Percentiles rank a stretch among this genome's conserved stretches.
Evolutionary conservation across 2,888 invertebrate genomes (phyloP).

Genomic region (Conistra vaccinii): DNA sequence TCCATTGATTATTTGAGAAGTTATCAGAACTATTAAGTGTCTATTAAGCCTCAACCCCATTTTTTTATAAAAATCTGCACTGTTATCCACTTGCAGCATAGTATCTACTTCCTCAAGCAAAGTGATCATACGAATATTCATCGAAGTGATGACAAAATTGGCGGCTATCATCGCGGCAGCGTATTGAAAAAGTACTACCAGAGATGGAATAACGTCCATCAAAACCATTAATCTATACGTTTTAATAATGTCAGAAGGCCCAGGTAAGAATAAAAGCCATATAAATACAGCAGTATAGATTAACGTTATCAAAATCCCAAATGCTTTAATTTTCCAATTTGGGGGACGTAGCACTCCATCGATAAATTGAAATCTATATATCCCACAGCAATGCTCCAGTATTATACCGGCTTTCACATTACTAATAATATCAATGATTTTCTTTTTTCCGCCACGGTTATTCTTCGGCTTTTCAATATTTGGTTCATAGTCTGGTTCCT

Average conservation of each 20-base stretch:
- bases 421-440: conserved; percentile 23
- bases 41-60: conserved; percentile 56
- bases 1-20: conserved; percentile 60
- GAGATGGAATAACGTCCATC: conserved; percentile 16
- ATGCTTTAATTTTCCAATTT: conserved; percentile 41
- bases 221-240: neutral
- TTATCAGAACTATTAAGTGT: conserved; percentile 53
- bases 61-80: conserved; percentile 68
- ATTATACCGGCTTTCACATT: conserved; percentile 33
- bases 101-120: conserved; percentile 70
- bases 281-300: conserved; percentile 18
- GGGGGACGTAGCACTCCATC: conserved; percentile 29
- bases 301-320: conserved; percentile 26
- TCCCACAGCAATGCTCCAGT: conserved; percentile 38
- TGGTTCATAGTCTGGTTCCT: conserved; percentile 23
- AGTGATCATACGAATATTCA: conserved; percentile 67
- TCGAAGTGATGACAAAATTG: conserved; percentile 61
- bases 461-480: conserved; percentile 23
- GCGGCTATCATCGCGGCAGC: conserved; percentile 56
- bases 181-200: conserved; percentile 71
- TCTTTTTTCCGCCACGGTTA: conserved; percentile 5
- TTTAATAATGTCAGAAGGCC: neutral
- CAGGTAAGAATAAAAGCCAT: conserved; percentile 5
- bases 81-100: conserved; percentile 63
- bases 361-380: conserved; percentile 35